Conservation (phyloP, 2,113 vertebrate species). For the Pycnonotus jocosus region DNA sequence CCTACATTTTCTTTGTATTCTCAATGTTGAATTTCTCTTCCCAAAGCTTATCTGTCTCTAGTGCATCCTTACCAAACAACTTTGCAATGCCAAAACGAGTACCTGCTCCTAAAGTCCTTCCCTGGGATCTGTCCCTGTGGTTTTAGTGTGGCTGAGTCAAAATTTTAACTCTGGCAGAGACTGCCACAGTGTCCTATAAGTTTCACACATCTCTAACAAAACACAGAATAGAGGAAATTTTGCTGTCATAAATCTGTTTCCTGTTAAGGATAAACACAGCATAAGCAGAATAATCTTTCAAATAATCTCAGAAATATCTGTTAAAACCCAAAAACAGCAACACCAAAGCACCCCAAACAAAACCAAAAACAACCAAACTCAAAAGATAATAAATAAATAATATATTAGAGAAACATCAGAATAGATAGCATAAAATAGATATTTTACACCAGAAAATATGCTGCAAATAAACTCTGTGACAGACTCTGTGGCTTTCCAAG, state of each 20-base stretch:
- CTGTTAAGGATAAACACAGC: neutral
- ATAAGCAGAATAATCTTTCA: neutral
- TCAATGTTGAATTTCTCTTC: neutral
- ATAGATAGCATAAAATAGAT: neutral
- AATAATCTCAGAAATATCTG: neutral
- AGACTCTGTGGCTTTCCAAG: neutral
- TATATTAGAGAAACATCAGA: neutral
- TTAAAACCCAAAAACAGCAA: fast-evolving
- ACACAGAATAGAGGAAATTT: neutral
- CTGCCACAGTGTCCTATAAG: fast-evolving
- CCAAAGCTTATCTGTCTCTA: neutral
- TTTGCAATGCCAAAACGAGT: neutral
- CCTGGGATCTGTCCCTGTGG: neutral
- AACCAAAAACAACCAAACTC: fast-evolving
- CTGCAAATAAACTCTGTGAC: neutral
- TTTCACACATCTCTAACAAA: neutral
- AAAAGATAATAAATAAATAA: neutral
- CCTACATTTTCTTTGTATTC: neutral
- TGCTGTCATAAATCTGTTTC: neutral
- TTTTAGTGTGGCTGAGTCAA: neutral
- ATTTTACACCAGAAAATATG: neutral
- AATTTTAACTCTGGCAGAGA: neutral
- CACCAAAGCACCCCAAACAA: neutral
- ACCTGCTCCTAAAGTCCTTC: neutral
- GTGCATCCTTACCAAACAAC: fast-evolving